phyloP scores from a whole-genome alignment of 2,888 invertebrate species.

The Mimas tiliae region DNA sequence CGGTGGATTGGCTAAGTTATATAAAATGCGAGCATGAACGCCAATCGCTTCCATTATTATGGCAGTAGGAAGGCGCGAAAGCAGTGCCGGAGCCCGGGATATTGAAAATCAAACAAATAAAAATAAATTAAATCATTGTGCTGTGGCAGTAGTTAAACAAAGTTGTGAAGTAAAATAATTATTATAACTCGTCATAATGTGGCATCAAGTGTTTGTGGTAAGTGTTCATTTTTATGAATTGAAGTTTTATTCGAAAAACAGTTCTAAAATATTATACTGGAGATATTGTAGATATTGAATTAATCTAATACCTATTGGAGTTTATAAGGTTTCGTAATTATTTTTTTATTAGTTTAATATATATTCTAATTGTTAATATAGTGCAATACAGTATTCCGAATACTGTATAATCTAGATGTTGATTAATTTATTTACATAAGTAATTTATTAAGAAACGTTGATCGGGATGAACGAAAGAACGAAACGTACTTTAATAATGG shows the following conservation, averaged over 20 bases:
- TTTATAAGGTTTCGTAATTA: too few relatives aligned
- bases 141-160: conserved; percentile 34
- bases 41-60: conserved; percentile 67
- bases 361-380: background rate
- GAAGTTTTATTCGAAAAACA: background rate
- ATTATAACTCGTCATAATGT: conserved; percentile 51
- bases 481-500: background rate
- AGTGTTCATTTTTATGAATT: conserved; percentile 33
- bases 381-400: too few relatives aligned
- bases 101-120: conserved; percentile 46
- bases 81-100: conserved; percentile 56
- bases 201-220: conserved; percentile 47
- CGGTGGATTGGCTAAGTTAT: conserved; percentile 67
- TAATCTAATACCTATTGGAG: too few relatives aligned
- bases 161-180: conserved; percentile 44
- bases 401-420: too few relatives aligned
- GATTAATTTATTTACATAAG: background rate
- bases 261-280: too few relatives aligned
- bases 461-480: too few relatives aligned
- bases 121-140: conserved; percentile 41
- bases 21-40: conserved; percentile 69
- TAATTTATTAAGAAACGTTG: too few relatives aligned
- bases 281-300: background rate
- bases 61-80: conserved; percentile 60
- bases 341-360: background rate